Conservation (phyloP, 2,888 invertebrate species). For the Adela reaumurella region DNA sequence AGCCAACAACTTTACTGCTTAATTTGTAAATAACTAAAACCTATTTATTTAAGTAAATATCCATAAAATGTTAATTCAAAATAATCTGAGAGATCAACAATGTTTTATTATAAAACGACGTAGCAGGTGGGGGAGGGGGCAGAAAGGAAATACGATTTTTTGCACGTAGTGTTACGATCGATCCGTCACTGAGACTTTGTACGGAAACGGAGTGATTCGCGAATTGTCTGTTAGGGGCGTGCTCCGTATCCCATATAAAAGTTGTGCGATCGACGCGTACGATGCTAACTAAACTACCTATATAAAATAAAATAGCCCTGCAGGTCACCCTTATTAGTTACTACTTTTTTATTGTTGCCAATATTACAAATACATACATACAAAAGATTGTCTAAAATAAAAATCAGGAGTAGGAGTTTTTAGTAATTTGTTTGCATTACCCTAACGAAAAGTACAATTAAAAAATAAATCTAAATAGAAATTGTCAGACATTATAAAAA, state of each 20-base stretch:
- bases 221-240: no score
- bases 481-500: background rate
- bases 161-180: no score
- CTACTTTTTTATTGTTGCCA: no score
- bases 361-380: background rate
- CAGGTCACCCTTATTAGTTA: no score
- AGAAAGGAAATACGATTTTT: no score
- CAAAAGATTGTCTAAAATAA: background rate
- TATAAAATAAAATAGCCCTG: no score
- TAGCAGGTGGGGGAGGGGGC: background rate
- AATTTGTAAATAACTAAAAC: conserved; percentile 25
- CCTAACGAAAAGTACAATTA: background rate
- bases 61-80: conserved; percentile 53
- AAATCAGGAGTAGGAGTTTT: background rate
- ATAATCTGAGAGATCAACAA: conserved; percentile 42
- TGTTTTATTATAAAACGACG: background rate
- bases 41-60: conserved; percentile 55
- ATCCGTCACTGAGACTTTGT: no score
- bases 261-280: no score
- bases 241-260: no score
- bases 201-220: no score
- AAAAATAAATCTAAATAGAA: no score
- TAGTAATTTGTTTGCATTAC: background rate
- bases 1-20: background rate
- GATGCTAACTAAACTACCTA: no score